phyloP scores from a whole-genome alignment of 2,797 vertebrate genomes.

The Sarcophilus harrisii region DNA sequence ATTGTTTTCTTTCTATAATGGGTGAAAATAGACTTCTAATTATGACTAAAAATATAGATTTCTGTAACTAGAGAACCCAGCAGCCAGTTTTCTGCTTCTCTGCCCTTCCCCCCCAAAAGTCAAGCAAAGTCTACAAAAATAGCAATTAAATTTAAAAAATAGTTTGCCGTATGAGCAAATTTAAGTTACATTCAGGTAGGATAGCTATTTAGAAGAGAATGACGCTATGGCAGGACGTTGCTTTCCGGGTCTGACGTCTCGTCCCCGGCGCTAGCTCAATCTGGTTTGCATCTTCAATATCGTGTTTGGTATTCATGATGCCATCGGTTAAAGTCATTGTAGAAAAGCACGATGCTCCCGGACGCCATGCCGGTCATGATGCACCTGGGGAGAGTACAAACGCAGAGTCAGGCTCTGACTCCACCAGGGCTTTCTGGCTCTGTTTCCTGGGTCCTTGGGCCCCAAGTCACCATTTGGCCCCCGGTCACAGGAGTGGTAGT shows the following conservation, averaged over 20 bases:
- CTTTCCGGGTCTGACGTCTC: neutral
- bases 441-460: neutral
- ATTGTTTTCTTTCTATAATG: constrained; percentile 82
- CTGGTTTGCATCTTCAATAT: constrained; percentile 87
- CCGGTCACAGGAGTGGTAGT: neutral
- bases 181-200: constrained; percentile 91
- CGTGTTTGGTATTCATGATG: constrained; percentile 98
- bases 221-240: constrained; percentile 66
- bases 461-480: neutral
- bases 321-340: constrained; percentile 99
- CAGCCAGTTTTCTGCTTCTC: constrained; percentile 86
- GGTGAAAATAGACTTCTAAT: constrained; percentile 90
- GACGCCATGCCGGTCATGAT: constrained; percentile 98
- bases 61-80: constrained; percentile 91
- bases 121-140: constrained; percentile 98
- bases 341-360: constrained; percentile 99
- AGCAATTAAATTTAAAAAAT: constrained; percentile 98
- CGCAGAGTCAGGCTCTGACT: neutral
- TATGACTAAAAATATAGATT: constrained; percentile 98
- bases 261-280: constrained; percentile 39
- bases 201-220: constrained; percentile 80
- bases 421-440: neutral
- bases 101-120: constrained; percentile 86
- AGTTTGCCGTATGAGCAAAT: constrained; percentile 90
- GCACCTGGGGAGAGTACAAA: constrained; percentile 87